phyloP scores from a whole-genome alignment of 2,113 vertebrate genomes.

The Platysteira castanea region DNA sequence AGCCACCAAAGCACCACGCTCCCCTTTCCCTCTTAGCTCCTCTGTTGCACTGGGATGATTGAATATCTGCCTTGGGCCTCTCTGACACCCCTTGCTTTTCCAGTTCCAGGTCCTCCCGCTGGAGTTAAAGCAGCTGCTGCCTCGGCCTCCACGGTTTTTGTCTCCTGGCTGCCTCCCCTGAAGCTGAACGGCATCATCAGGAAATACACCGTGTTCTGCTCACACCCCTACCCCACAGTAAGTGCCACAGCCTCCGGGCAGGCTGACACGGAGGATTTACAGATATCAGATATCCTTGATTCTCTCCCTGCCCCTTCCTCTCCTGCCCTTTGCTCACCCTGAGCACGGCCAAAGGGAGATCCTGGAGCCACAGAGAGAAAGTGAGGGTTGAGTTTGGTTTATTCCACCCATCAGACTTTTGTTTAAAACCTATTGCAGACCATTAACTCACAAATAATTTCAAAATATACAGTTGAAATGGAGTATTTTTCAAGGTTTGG shows the following conservation, averaged over 20 bases:
- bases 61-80: background rate
- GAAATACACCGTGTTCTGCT: constrained; percentile 98
- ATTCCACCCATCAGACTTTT: background rate
- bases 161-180: constrained; percentile 95
- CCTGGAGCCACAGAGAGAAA: background rate
- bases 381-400: background rate
- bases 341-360: background rate
- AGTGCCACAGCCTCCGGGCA: background rate
- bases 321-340: background rate
- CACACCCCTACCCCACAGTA: constrained; percentile 95
- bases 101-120: constrained; percentile 94
- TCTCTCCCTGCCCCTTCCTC: background rate
- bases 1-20: fast-evolving
- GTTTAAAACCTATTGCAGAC: background rate
- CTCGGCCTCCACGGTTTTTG: constrained; percentile 89
- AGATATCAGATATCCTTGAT: background rate
- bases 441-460: background rate
- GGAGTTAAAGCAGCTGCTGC: constrained; percentile 94
- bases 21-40: background rate
- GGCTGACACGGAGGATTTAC: background rate
- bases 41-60: fast-evolving
- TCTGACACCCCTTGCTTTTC: background rate
- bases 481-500: background rate
- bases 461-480: background rate
- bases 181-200: constrained; percentile 96